A percentile compares a stretch with the other conserved stretches of the same genome.
Evolutionary conservation across 2,797 vertebrate genomes (phyloP).

Genomic region (Molossus molossus): DNA sequence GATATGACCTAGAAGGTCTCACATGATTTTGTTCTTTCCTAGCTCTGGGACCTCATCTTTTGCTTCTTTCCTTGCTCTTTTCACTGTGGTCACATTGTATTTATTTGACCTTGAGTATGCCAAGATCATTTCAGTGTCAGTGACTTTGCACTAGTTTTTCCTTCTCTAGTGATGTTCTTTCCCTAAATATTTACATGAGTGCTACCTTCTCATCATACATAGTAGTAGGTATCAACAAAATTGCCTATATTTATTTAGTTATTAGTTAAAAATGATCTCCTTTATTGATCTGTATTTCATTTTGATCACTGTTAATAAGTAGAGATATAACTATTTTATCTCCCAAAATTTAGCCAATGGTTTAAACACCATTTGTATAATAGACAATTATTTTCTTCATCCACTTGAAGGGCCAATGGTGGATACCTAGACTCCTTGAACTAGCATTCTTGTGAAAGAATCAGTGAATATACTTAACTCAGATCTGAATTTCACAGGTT

Average conservation of each 20-base stretch:
- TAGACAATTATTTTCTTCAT: background rate
- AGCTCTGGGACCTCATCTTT: background rate
- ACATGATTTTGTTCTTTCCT: background rate
- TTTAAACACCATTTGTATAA: background rate
- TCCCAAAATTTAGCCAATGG: background rate
- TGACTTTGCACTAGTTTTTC: background rate
- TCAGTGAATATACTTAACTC: background rate
- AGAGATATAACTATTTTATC: conserved; percentile 38
- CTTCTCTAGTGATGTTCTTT: background rate
- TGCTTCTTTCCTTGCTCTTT: background rate
- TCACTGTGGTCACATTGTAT: background rate
- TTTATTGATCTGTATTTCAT: conserved; percentile 33
- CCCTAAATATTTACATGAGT: background rate
- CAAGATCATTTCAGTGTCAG: background rate
- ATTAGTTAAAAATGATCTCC: conserved; percentile 9
- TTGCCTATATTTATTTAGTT: conserved; percentile 37
- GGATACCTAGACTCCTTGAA: background rate
- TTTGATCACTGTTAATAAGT: background rate
- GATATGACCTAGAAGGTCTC: background rate
- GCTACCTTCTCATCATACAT: background rate
- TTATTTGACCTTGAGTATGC: background rate
- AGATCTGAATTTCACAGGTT: background rate
- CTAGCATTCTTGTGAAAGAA: background rate
- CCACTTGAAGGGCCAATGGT: conserved; percentile 8
- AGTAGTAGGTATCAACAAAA: background rate